Evolutionary conservation across 2,888 invertebrate species (phyloP).

Genomic region (Eucera pruinosa): DNA sequence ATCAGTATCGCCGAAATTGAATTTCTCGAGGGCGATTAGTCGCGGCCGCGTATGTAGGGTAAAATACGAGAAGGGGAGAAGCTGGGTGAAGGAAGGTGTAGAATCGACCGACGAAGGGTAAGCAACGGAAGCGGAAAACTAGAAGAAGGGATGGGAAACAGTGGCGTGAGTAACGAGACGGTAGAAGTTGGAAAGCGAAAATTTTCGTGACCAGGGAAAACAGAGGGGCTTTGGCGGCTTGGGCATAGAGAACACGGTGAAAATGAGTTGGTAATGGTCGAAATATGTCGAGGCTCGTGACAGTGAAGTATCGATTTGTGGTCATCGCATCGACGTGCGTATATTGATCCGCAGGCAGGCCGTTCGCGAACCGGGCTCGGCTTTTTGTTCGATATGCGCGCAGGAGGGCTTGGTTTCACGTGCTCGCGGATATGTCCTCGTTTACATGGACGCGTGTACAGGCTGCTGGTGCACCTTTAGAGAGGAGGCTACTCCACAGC

Average conservation of each 20-base stretch:
- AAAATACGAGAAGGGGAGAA: too few relatives aligned
- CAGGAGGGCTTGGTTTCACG: slow-evolving; percentile 19
- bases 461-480: slow-evolving; percentile 32
- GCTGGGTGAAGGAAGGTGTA: too few relatives aligned
- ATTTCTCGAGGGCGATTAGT: slow-evolving; percentile 72
- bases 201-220: slow-evolving; percentile 4
- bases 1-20: slow-evolving; percentile 72
- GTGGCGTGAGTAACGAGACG: not conserved
- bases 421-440: slow-evolving; percentile 25
- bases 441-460: slow-evolving; percentile 17
- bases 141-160: not conserved
- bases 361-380: not conserved
- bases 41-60: slow-evolving; percentile 5
- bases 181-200: slow-evolving; percentile 8
- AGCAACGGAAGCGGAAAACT: slow-evolving; percentile 4
- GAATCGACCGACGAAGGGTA: not conserved
- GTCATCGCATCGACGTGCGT: slow-evolving; percentile 35
- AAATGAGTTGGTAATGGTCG: slow-evolving; percentile 42
- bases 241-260: not conserved
- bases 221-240: not conserved
- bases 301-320: slow-evolving; percentile 54
- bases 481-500: slow-evolving; percentile 17
- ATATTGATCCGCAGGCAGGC: slow-evolving; percentile 17
- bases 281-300: slow-evolving; percentile 34
- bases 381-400: slow-evolving; percentile 29